Conservation (phyloP, 2,888 invertebrate species). For the Pteria penguin region DNA sequence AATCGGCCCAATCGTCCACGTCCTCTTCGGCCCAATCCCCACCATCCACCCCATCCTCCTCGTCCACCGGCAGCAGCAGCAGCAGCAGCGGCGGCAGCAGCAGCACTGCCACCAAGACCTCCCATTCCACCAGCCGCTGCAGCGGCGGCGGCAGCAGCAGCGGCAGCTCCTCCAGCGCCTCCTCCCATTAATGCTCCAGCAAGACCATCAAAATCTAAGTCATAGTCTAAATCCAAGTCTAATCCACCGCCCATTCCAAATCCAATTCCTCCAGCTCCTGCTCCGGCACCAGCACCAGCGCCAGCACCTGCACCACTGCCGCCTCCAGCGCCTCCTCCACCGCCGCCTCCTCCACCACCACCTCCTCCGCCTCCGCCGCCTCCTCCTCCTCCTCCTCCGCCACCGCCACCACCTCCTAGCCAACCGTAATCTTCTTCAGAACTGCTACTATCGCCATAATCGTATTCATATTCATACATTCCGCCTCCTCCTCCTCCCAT, state of each 20-base stretch:
- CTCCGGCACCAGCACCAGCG: background rate
- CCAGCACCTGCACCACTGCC: background rate
- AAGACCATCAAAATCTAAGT: background rate
- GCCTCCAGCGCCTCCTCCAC: conserved; percentile 2
- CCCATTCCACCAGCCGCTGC: background rate
- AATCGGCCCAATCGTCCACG: background rate
- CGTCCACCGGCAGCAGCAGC: background rate
- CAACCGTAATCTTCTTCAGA: background rate
- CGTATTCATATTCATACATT: background rate
- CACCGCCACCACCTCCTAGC: background rate
- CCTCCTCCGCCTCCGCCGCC: background rate
- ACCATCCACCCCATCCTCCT: background rate
- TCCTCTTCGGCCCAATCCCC: background rate
- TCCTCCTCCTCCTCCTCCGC: background rate
- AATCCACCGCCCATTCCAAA: background rate
- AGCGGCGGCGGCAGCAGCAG: background rate
- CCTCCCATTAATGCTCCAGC: background rate
- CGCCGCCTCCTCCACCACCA: conserved; percentile 6
- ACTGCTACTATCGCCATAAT: background rate
- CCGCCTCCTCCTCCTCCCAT: background rate
- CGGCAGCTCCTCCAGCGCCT: background rate
- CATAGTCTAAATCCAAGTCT: background rate
- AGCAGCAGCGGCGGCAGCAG: background rate
- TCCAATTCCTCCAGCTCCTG: background rate
- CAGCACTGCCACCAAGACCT: background rate